A percentile compares a stretch with the other conserved stretches of the same genome.
Evolutionary conservation across 2,888 invertebrate genomes (phyloP).

Genomic region (Cephus runcator): DNA sequence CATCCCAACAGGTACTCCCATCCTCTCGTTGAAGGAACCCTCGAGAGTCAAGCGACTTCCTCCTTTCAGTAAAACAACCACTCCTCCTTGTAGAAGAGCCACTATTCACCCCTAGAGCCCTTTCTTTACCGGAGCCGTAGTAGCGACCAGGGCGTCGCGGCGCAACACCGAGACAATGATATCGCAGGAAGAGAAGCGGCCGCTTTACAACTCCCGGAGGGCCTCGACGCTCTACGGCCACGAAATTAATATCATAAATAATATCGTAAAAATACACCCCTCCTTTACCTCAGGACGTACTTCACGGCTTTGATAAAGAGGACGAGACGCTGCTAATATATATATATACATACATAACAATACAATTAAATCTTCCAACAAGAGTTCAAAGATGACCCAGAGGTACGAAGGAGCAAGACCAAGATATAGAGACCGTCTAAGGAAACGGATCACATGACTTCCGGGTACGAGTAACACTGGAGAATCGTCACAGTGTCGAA

Average conservation of each 20-base stretch:
- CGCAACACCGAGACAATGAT: constrained; percentile 59
- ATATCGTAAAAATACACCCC: constrained; percentile 60
- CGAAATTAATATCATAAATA: constrained; percentile 66
- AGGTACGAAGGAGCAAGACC: too few relatives aligned
- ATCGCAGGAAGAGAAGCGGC: constrained; percentile 55
- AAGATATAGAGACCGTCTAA: too few relatives aligned
- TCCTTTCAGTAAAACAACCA: constrained; percentile 49
- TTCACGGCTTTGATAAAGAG: too few relatives aligned
- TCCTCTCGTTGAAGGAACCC: too few relatives aligned
- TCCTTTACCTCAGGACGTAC: background rate
- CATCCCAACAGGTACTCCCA: too few relatives aligned
- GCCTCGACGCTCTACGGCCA: constrained; percentile 31
- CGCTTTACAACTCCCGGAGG: constrained; percentile 64
- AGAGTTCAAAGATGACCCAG: too few relatives aligned
- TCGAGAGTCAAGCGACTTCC: constrained; percentile 35
- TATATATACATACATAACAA: too few relatives aligned
- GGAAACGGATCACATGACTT: too few relatives aligned
- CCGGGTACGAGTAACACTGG: too few relatives aligned
- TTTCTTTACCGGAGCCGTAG: constrained; percentile 47
- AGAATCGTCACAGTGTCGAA: too few relatives aligned
- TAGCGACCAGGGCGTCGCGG: constrained; percentile 35
- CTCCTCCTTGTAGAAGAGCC: constrained; percentile 34
- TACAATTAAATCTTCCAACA: too few relatives aligned
- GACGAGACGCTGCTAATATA: too few relatives aligned
- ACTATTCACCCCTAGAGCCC: constrained; percentile 59